phyloP scores from a whole-genome alignment of 2,113 vertebrate species.

The Cisticola juncidis region DNA sequence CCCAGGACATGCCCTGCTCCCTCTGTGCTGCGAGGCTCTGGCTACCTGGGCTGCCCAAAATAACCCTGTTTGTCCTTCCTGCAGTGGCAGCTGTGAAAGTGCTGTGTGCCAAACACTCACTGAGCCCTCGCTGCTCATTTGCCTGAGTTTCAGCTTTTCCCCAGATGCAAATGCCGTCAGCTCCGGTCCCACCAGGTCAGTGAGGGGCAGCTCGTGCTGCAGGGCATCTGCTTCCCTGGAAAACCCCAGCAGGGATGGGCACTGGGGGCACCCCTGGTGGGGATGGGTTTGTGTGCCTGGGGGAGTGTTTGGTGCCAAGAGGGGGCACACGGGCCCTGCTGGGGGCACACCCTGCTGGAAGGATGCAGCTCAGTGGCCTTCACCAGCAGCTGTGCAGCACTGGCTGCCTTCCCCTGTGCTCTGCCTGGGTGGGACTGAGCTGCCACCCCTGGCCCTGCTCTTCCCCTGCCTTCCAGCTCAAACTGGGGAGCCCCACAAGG shows the following conservation, averaged over 20 bases:
- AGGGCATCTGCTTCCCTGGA: background rate
- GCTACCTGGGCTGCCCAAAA: background rate
- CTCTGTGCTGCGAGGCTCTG: background rate
- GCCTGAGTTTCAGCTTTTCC: conserved; percentile 41
- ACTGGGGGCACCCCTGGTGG: background rate
- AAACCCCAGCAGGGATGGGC: background rate
- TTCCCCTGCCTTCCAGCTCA: background rate
- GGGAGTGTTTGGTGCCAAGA: background rate
- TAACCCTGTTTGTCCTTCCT: background rate
- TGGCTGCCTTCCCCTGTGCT: accelerated
- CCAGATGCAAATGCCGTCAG: conserved; percentile 53
- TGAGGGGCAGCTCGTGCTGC: background rate
- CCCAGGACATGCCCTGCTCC: background rate
- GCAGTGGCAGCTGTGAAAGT: background rate
- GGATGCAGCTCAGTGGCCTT: background rate
- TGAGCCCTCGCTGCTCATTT: background rate
- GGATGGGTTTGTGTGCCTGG: background rate
- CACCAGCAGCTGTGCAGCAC: background rate
- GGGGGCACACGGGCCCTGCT: accelerated
- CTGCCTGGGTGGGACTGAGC: accelerated
- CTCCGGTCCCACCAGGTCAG: background rate
- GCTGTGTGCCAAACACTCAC: accelerated
- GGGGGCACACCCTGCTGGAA: background rate
- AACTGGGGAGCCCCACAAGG: background rate
- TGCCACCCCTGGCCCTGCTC: background rate